Percentiles rank a stretch among this genome's conserved stretches.
phyloP scores from a whole-genome alignment of 2,113 vertebrate species.

The Megaptera novaeangliae region DNA sequence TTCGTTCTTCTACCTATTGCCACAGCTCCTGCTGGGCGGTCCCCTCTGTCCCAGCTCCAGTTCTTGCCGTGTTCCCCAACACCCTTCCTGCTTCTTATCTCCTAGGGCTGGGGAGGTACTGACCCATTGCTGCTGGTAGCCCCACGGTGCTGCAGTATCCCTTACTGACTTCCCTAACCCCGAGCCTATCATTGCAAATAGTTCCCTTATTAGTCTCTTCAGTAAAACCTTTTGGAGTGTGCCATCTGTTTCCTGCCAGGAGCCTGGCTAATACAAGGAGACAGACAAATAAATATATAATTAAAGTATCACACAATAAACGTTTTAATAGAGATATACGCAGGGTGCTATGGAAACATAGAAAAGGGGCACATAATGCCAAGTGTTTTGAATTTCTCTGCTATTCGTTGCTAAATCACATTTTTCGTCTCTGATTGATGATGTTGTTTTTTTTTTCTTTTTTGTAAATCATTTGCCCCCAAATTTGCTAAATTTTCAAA shows the following conservation, averaged over 20 bases:
- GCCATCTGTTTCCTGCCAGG: background rate
- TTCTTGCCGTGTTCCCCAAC: background rate
- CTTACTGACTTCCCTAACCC: background rate
- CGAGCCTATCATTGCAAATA: background rate
- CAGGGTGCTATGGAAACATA: background rate
- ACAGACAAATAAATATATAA: conserved; percentile 28
- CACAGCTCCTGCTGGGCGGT: background rate
- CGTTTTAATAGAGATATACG: background rate
- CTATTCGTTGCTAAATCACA: background rate
- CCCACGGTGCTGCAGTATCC: background rate
- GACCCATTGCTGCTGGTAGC: background rate
- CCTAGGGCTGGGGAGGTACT: background rate
- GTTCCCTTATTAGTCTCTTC: background rate
- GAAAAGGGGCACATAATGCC: background rate
- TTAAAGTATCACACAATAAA: conserved; percentile 9
- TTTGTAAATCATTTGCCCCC: background rate
- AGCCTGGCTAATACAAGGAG: conserved; percentile 1
- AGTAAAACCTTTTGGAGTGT: background rate
- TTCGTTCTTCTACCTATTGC: background rate
- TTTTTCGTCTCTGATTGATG: background rate
- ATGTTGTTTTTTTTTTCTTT: background rate
- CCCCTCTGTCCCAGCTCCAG: background rate
- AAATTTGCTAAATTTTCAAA: background rate
- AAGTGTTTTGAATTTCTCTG: conserved; percentile 14
- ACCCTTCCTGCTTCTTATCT: background rate